Evolutionary conservation across 2,113 vertebrate species (phyloP).

Genomic region (Corvus cornix): DNA sequence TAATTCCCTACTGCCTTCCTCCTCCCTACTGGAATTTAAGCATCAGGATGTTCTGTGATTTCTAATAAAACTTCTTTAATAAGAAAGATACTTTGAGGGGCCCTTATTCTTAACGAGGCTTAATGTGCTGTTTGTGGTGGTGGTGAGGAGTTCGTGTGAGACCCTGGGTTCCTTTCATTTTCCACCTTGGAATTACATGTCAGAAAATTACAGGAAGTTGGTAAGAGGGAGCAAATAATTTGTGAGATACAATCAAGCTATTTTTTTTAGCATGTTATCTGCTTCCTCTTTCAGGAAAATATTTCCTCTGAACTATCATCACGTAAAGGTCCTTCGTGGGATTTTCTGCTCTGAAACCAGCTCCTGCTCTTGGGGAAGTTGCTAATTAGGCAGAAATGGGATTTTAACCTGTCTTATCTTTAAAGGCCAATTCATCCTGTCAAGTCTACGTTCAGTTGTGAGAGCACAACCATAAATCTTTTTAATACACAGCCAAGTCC

Average conservation of each 20-base stretch:
- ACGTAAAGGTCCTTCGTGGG: background rate
- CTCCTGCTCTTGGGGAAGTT: slow-evolving; percentile 17
- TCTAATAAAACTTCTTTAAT: background rate
- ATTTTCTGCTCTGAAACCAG: background rate
- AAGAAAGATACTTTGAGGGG: background rate
- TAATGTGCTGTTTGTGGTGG: background rate
- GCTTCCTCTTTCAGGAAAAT: slow-evolving; percentile 42
- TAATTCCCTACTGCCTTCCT: background rate
- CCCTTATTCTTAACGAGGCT: background rate
- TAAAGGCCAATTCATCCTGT: slow-evolving; percentile 46
- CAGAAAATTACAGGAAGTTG: slow-evolving; percentile 17
- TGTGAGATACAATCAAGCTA: background rate
- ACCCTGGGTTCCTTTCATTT: background rate
- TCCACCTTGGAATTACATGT: background rate
- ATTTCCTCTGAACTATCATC: slow-evolving; percentile 20
- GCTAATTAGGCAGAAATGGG: slow-evolving; percentile 29
- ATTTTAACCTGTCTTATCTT: slow-evolving; percentile 48
- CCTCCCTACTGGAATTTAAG: background rate
- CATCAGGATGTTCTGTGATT: background rate
- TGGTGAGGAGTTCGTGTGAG: background rate
- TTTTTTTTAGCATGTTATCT: slow-evolving; percentile 21
- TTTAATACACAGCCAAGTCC: background rate
- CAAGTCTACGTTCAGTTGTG: background rate
- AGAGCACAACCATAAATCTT: background rate
- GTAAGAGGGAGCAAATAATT: slow-evolving; percentile 10